Evolutionary conservation across 2,797 vertebrate species (phyloP), one percentile per base, ranked within the genome.

Genomic region (Threskiornis aethiopicus): DNA sequence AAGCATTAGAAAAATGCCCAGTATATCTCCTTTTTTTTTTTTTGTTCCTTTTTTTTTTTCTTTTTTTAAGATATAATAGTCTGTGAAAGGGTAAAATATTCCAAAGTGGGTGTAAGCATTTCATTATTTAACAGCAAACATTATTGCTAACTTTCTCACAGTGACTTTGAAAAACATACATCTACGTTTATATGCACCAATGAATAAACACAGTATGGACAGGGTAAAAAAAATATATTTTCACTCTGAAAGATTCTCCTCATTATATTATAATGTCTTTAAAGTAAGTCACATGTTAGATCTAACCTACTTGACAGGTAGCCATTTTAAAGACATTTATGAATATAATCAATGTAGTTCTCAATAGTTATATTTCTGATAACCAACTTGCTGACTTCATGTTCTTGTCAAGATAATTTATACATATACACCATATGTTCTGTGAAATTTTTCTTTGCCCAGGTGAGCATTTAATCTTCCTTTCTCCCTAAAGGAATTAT

Each of bases 361-460:
- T 90, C 94, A 84, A 72, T 89, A 85, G 78, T 83, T 96, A 35
- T 70, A 72, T 96, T 96, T 97, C 95, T 96, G 95, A 96, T 97
- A 97, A 93, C 79, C 62, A 90, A 91, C 93, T 93, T 97, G 71
- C 93, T 96, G 91, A 90, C 79, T 97, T 91, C 67, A 46, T 91
- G 82, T 92, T 95, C 91, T 77, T 97, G 81, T 93, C 95, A 90
- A 93, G 69, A 81, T 92, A 95, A 92, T 96, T 96, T 96, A 94
- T 93, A 88, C 89, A 82, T 89, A 92, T 54, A 44, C 28, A 86
- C 90, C 89, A 92, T 89, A 94, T 94, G 73, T 94, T 91, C 81
- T 84, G 46, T 85, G 75, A 89, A 87, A 22, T 66, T 91, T 96
- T 91, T 82, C 73, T 90, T 96, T 96, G 87, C 93, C 66, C 77